Evolutionary conservation across 1,140 invertebrate genomes (phyloP), one percentile per base, ranked within the genome.

Genomic region (Zaprionus inermis): DNA sequence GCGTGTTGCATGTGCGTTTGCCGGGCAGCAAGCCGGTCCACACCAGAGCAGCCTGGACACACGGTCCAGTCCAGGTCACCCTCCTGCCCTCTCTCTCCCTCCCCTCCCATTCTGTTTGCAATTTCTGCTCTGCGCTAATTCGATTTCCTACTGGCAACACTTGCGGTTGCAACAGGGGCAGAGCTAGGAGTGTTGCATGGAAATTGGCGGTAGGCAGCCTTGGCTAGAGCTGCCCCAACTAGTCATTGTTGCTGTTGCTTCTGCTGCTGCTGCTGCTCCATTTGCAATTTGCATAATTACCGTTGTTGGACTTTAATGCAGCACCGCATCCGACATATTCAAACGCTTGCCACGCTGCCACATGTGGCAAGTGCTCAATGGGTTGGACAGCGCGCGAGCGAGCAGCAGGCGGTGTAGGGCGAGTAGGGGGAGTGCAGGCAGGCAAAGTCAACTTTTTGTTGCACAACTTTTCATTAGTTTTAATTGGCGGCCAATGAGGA

Each of bases 211-310:
- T 12, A 64, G 32, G 12, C 61, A 58, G 41, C 14, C 51, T 58
- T 61, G 46, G 38, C 38, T 51, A 59, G 38, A 34, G 38, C 63
- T 78, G 79, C 79, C 77, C 66, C 69, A 51, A 65, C 66, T 58
- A 44, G 79, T 56, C 54, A 57, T 44, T 65, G 71, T 54, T 60
- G 79, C 34, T 58, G 58, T 41, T 68, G 63, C 54, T 65, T 51
- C 73, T 59, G 81, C 83, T 83, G 58, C 52, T 68, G 63, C 54
- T 65, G 55, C 73, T 64, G 81, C 83, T 83, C 79, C 79, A 86
- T 88, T 89, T 88, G 84, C 84, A 88, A 88, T 88, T 88, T 88
- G 84, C 84, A 88, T 88, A 88, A 88, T 88, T 89, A 88, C 84
- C 84, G 84, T 88, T 88, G 84, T 88, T 86, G 76, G 80, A 88